Base-by-base conservation (phyloP, 2,797 vertebrate species). In the Echeneis naucrates region DNA sequence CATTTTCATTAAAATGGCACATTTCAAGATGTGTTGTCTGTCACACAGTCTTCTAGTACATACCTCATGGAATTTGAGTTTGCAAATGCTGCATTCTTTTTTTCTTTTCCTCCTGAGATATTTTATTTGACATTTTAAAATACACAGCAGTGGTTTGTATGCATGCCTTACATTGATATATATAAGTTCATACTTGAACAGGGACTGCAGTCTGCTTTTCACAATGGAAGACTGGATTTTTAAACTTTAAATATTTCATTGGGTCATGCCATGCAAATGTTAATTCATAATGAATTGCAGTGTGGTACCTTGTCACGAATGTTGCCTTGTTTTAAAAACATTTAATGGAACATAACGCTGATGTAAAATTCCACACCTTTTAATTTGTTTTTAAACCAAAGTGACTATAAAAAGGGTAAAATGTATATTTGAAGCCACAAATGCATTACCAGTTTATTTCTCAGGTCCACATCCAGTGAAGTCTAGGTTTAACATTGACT, bases 1-100 rank as follows among this genome's bases (percentile, higher is more conserved):
- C 75, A 64, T 79, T 82, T 78, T 79, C 69, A 50, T 51, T 75
- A 24, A 78, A 82, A 65, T 78, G 84, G 70, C 78, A 77, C 65
- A 67, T 81, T 81, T 81, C 55, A 66, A 85, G 58, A 75, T 72
- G 68, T 72, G 78, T 88, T 70, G 78, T 88, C 80, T 88, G 81
- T 89, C 71, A 78, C 88, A 89, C 89, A 92, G 88, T 89, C 77
- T 83, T 80, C 70, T 89, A 80, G 81, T 78, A 88, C 87, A 93
- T 94, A 95, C 93, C 93, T 95, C 94, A 93, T 90, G 84, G 82
- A 82, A 77, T 83, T 87, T 89, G 79, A 89, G 81, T 92, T 92
- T 82, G 75, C 81, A 87, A 83, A 89, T 84, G 88, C 88, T 92
- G 88, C 82, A 78, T 84, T 73, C 70, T 77, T 24, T 74, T n/a